phyloP scores from a whole-genome alignment of 2,888 invertebrate genomes.

The Macrosiphum euphorbiae region DNA sequence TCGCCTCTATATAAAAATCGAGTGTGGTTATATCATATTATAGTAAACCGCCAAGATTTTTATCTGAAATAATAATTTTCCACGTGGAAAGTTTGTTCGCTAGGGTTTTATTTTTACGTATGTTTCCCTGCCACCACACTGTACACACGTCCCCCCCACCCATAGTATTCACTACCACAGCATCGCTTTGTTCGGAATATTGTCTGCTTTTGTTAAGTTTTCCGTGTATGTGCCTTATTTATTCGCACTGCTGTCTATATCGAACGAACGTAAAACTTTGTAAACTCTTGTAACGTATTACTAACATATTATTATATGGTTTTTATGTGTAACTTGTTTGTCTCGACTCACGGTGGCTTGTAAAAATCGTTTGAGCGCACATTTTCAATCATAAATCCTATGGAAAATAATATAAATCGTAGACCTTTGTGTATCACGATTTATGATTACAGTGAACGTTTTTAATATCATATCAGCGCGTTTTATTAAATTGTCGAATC shows the following conservation, averaged over 20 bases:
- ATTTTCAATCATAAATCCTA: conserved; percentile 37
- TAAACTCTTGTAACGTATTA: conserved; percentile 33
- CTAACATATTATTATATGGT: not conserved
- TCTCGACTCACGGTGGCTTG: conserved; percentile 23
- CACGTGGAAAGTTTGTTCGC: conserved; percentile 7
- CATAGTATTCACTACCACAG: not conserved
- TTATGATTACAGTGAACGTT: conserved; percentile 17
- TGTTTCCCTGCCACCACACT: not conserved
- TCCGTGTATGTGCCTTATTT: conserved; percentile 28
- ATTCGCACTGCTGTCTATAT: conserved; percentile 42
- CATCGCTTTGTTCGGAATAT: conserved; percentile 37
- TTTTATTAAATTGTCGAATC: conserved; percentile 16
- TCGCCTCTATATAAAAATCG: not conserved
- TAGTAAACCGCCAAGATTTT: not conserved
- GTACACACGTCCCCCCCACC: not conserved
- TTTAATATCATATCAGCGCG: not conserved
- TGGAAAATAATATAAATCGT: conserved; percentile 6
- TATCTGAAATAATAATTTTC: conserved; percentile 47
- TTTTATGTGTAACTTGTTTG: conserved; percentile 29
- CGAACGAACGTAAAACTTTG: conserved; percentile 43
- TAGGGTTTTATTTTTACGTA: conserved; percentile 42
- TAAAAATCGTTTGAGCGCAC: conserved; percentile 34
- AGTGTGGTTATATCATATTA: not conserved
- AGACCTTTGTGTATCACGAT: conserved; percentile 20
- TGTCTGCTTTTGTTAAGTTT: conserved; percentile 52